Percentiles rank a stretch among this genome's conserved stretches.
Evolutionary conservation across 64 coral and sea anemone genomes (phyloP).

Genomic region (Acropora tenuis): DNA sequence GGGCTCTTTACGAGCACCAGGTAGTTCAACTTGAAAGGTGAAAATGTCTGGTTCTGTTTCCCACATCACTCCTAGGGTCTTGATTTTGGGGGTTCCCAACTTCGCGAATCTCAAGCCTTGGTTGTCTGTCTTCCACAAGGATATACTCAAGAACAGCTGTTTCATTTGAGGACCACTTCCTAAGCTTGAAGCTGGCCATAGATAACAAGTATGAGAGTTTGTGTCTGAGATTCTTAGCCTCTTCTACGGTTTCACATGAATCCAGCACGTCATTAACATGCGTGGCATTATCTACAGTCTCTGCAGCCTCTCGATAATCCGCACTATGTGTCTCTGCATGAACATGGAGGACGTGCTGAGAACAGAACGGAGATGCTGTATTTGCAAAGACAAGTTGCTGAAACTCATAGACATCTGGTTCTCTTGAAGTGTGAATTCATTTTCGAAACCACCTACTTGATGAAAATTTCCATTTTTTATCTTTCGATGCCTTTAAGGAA

Average conservation of each 20-base stretch:
- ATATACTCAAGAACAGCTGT: constrained; percentile 46
- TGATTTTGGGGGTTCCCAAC: background rate
- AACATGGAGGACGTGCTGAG: constrained; percentile 19
- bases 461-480: too few species aligned
- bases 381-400: constrained; percentile 42
- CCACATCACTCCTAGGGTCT: constrained; percentile 41
- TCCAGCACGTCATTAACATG: constrained; percentile 65
- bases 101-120: constrained; percentile 27
- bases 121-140: constrained; percentile 23
- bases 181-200: constrained; percentile 45
- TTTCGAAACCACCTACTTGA: too few species aligned
- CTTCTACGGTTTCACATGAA: constrained; percentile 37
- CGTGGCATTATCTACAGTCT: constrained; percentile 41
- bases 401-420: constrained; percentile 37
- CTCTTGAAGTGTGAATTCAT: background rate
- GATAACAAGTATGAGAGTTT: constrained; percentile 43
- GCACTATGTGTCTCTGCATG: too few species aligned
- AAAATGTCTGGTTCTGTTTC: constrained; percentile 12
- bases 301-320: constrained; percentile 25
- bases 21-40: constrained; percentile 28
- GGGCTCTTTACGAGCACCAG: background rate
- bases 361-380: constrained; percentile 39
- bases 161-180: constrained; percentile 62
- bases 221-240: constrained; percentile 23
- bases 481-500: too few species aligned